These are phyloP conservation scores for Rotaria macrura DNA, from an alignment of 2,888 invertebrate species.

Conservation along the genomic window DNA sequence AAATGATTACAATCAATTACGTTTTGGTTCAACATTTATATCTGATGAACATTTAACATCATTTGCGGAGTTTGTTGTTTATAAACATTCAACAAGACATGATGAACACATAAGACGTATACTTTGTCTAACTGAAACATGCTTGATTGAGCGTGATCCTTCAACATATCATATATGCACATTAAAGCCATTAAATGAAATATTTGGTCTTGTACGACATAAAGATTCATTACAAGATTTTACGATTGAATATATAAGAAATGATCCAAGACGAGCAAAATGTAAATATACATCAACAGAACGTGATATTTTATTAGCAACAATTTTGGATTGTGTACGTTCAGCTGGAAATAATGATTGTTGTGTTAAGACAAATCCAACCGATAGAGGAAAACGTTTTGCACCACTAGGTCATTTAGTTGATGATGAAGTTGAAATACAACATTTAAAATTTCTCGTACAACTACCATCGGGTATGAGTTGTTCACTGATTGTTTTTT, in stretches of 20 bases:
- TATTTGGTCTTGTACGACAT: conserved; percentile 59
- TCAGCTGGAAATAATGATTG: conserved; percentile 93
- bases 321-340: conserved; percentile 84
- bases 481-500: too few species aligned
- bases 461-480: conserved; percentile 53
- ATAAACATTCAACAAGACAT: conserved; percentile 64
- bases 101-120: conserved; percentile 71
- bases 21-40: conserved; percentile 79
- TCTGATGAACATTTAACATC: conserved; percentile 84
- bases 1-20: conserved; percentile 72
- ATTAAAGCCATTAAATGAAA: conserved; percentile 53
- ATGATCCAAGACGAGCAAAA: conserved; percentile 58
- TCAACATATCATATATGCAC: conserved; percentile 88
- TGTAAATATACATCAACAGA: conserved; percentile 82
- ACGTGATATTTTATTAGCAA: conserved; percentile 77
- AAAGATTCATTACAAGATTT: conserved; percentile 83
- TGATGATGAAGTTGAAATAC: conserved; percentile 87
- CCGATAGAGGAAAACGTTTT: conserved; percentile 61
- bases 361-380: conserved; percentile 74
- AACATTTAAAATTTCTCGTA: conserved; percentile 69
- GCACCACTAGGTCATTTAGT: conserved; percentile 69
- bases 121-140: conserved; percentile 84
- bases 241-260: conserved; percentile 77
- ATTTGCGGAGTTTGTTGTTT: conserved; percentile 84
- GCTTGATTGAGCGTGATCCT: conserved; percentile 87